Evolutionary conservation across 2,113 vertebrate genomes (phyloP).

Genomic region (Orycteropus afer): DNA sequence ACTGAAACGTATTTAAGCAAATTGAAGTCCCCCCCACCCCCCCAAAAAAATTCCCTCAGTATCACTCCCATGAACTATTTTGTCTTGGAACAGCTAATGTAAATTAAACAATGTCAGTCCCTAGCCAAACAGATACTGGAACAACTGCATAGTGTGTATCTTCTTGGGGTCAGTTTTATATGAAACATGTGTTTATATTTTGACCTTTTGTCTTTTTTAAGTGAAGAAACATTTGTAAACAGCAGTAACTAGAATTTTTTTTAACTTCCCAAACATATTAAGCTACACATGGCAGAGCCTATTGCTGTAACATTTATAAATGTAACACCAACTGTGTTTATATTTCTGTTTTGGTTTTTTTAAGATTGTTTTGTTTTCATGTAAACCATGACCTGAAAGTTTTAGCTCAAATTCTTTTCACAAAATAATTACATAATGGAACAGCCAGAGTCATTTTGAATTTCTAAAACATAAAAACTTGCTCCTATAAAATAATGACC

Average conservation of each 20-base stretch:
- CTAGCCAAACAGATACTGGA: slow-evolving; percentile 73
- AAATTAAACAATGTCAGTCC: slow-evolving; percentile 81
- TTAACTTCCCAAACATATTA: slow-evolving; percentile 48
- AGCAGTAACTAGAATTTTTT: slow-evolving; percentile 68
- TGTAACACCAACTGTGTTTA: slow-evolving; percentile 79
- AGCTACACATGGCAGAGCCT: slow-evolving; percentile 55
- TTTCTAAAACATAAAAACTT: slow-evolving; percentile 63
- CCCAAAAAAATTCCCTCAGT: slow-evolving; percentile 12
- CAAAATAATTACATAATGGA: slow-evolving; percentile 74
- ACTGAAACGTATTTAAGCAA: slow-evolving; percentile 48
- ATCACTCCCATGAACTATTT: slow-evolving; percentile 72
- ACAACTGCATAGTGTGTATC: slow-evolving; percentile 70
- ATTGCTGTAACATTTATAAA: slow-evolving; percentile 68
- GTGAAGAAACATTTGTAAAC: slow-evolving; percentile 69
- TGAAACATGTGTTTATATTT: slow-evolving; percentile 75
- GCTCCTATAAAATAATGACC: slow-evolving; percentile 55
- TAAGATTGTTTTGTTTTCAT: slow-evolving; percentile 62
- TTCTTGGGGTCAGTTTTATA: slow-evolving; percentile 77
- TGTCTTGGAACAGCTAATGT: slow-evolving; percentile 75
- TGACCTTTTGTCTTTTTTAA: slow-evolving; percentile 75
- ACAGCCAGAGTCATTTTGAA: slow-evolving; percentile 66
- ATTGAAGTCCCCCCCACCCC: background rate
- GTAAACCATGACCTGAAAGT: slow-evolving; percentile 63
- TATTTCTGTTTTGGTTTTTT: slow-evolving; percentile 60
- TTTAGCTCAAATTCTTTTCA: slow-evolving; percentile 76